These are phyloP conservation scores for Sigmodon hispidus DNA, from an alignment of 2,113 vertebrate species.

Conservation along the genomic window DNA sequence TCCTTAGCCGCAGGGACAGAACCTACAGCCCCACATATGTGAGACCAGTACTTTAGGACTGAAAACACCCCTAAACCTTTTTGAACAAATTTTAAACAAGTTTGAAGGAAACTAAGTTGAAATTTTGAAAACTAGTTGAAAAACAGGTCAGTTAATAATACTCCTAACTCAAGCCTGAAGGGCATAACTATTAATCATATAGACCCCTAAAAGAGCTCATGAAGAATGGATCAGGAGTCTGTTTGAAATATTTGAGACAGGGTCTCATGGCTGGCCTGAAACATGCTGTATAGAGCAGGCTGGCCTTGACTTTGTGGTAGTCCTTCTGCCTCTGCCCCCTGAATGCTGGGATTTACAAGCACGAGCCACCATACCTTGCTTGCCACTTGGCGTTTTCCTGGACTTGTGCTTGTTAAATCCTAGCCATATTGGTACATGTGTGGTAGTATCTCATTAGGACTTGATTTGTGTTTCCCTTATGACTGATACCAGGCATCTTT, in stretches of 20 bases:
- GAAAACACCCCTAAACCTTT: neutral
- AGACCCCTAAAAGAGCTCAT: constrained; percentile 25
- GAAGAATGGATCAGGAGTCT: neutral
- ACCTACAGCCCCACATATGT: neutral
- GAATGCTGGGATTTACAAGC: neutral
- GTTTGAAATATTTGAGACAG: neutral
- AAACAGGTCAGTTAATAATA: neutral
- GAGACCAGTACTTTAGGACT: neutral
- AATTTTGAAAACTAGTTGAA: constrained; percentile 52
- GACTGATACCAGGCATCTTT: constrained; percentile 26
- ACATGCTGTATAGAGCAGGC: neutral
- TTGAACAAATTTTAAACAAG: constrained; percentile 2
- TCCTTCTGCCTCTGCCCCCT: neutral
- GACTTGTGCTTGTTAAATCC: neutral
- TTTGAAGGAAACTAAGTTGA: constrained; percentile 29
- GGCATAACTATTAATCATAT: constrained; percentile 46
- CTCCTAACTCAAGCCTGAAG: neutral
- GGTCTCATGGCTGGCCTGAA: neutral
- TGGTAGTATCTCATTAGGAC: neutral
- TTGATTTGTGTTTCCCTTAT: constrained; percentile 53
- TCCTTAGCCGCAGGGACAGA: neutral
- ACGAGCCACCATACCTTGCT: neutral
- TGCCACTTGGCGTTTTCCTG: constrained; percentile 19
- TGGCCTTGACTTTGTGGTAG: neutral
- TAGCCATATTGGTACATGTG: neutral